These are phyloP conservation scores for Hassar affinis DNA, from an alignment of 2,113 vertebrate genomes.

Conservation along the genomic window DNA sequence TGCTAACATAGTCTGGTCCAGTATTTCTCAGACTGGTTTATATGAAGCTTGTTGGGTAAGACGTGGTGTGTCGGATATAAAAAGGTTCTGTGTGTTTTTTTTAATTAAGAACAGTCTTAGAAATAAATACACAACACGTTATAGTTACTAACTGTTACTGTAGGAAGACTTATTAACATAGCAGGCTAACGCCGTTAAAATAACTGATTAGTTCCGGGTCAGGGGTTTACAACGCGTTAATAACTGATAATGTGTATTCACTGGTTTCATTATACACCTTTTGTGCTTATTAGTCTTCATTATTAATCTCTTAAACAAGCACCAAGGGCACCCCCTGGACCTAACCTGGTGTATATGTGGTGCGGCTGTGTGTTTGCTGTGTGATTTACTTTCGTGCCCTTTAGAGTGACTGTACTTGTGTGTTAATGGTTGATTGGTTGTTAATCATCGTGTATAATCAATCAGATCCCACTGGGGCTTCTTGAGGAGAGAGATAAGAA, in stretches of 20 bases:
- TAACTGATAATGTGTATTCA: background rate
- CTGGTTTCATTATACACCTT: background rate
- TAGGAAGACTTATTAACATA: background rate
- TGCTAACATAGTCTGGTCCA: background rate
- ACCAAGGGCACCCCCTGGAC: background rate
- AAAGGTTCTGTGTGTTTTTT: background rate
- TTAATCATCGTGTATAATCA: conserved; percentile 13
- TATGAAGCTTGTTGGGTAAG: background rate
- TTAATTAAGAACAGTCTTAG: too few relatives aligned
- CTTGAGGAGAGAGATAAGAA: conserved; percentile 89
- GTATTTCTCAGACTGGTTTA: background rate
- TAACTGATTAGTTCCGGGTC: background rate
- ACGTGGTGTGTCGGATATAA: background rate
- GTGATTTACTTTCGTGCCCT: background rate
- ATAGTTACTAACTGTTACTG: background rate
- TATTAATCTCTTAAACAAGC: background rate
- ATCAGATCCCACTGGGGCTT: conserved; percentile 85
- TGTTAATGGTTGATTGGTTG: background rate
- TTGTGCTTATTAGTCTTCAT: background rate
- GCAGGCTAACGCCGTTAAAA: background rate
- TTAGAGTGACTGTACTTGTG: background rate
- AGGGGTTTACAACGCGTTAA: too few relatives aligned
- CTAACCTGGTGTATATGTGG: background rate
- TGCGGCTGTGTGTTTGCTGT: background rate
- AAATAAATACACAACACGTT: too few relatives aligned